A percentile compares a stretch with the other conserved stretches of the same genome.
Conservation (phyloP, 2,113 vertebrate genomes). For the Herpetotheres cachinnans region DNA sequence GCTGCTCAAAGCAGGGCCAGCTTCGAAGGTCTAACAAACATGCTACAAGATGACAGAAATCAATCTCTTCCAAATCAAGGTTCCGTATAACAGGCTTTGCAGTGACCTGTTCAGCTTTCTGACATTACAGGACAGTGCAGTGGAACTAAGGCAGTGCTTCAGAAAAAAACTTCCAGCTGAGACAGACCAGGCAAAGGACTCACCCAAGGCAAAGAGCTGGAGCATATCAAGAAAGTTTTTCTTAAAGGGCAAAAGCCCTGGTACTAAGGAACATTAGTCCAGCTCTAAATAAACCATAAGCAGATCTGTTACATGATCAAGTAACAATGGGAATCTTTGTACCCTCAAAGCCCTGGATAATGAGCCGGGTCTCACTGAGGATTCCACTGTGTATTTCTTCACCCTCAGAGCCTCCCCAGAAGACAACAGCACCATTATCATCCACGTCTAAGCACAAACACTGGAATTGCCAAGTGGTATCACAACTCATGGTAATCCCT, state of each 20-base stretch:
- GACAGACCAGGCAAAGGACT: not conserved
- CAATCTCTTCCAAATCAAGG: not conserved
- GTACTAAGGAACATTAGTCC: not conserved
- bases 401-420: not conserved
- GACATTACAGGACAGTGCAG: not conserved
- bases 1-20: not conserved
- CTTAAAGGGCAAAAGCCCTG: not conserved
- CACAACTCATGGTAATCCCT: not conserved
- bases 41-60: not conserved
- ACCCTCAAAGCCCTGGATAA: not conserved
- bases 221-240: not conserved
- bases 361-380: not conserved
- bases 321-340: not conserved
- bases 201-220: not conserved
- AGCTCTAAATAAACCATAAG: not conserved
- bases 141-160: not conserved
- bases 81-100: not conserved
- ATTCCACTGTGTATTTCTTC: not conserved
- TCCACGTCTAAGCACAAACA: not conserved
- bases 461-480: not conserved
- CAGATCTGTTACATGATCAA: not conserved
- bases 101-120: not conserved
- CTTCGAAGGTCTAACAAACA: not conserved
- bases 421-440: not conserved
- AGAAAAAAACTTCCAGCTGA: not conserved